phyloP scores from a whole-genome alignment of 2,113 vertebrate genomes.

The Pachycephala philippinensis region DNA sequence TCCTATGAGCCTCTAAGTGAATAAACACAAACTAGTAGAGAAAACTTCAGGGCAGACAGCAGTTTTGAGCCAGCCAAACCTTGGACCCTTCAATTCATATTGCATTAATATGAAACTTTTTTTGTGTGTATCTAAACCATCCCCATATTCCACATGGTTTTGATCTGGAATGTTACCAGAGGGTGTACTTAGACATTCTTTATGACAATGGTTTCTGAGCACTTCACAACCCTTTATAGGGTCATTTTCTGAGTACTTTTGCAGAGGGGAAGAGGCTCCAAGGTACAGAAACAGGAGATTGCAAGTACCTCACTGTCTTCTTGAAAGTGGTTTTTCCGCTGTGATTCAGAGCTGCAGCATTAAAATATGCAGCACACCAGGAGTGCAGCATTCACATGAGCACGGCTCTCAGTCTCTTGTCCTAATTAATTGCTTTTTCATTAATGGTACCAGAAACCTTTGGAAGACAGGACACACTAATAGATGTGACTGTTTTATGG shows the following conservation, averaged over 20 bases:
- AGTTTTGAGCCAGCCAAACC: neutral
- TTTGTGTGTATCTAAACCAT: neutral
- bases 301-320: neutral
- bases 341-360: neutral
- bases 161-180: neutral
- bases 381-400: neutral
- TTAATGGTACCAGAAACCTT: neutral
- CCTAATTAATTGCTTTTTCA: neutral
- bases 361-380: neutral
- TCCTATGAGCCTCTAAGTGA: neutral
- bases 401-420: neutral
- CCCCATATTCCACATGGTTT: neutral
- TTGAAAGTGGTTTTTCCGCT: neutral
- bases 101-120: neutral
- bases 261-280: neutral
- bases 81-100: neutral
- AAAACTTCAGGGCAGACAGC: neutral
- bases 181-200: neutral
- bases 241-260: neutral
- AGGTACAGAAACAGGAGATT: neutral
- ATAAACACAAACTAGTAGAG: neutral
- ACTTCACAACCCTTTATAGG: neutral
- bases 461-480: neutral
- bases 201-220: neutral
- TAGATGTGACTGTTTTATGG: neutral